phyloP scores from a whole-genome alignment of 2,113 vertebrate species.

The Pitta sordida region DNA sequence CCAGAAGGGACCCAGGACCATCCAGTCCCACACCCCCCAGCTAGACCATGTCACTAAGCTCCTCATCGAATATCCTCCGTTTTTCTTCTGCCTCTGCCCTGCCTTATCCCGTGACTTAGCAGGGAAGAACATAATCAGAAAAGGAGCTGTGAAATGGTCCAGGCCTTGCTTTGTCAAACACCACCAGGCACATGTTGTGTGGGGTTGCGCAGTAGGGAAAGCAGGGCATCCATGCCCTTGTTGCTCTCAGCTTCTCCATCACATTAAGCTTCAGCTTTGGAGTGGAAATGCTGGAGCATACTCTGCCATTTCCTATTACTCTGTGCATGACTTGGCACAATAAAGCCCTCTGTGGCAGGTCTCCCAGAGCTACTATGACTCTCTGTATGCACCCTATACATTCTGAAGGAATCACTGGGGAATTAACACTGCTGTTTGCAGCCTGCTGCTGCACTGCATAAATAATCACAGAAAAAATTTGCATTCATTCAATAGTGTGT shows the following conservation, averaged over 20 bases:
- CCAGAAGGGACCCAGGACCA: too few relatives aligned
- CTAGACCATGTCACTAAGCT: too few relatives aligned
- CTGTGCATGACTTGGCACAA: not conserved
- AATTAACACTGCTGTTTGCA: not conserved
- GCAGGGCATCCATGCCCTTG: not conserved
- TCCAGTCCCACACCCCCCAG: too few relatives aligned
- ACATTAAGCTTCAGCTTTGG: not conserved
- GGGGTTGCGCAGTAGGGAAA: not conserved
- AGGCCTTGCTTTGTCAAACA: not conserved
- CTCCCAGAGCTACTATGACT: not conserved
- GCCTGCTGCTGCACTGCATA: not conserved
- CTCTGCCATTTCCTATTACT: not conserved
- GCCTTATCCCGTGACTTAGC: not conserved
- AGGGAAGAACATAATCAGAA: not conserved
- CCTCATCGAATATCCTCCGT: too few relatives aligned
- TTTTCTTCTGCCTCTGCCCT: not conserved
- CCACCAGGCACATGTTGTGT: not conserved
- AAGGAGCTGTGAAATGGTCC: not conserved
- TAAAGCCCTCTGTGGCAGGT: not conserved
- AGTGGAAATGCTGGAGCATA: not conserved
- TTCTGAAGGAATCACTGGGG: not conserved
- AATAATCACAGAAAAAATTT: not conserved
- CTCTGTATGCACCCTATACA: not conserved
- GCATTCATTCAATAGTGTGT: not conserved
- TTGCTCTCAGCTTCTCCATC: not conserved